These are phyloP conservation scores for Endotricha flammealis DNA, from an alignment of 2,888 invertebrate species.

Conservation along the genomic window DNA sequence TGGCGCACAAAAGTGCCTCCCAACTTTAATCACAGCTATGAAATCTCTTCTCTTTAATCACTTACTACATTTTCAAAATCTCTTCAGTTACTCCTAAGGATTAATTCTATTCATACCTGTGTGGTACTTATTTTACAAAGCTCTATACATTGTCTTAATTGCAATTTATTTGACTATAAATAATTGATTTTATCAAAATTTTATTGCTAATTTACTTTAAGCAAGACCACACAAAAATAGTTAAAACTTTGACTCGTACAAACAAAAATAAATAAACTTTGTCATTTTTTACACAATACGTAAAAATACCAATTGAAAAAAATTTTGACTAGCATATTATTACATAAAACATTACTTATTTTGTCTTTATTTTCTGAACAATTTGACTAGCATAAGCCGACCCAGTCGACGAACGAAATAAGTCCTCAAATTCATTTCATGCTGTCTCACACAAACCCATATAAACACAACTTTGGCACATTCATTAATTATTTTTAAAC, in stretches of 20 bases:
- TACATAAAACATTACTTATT: slow-evolving; percentile 39
- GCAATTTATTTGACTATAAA: slow-evolving; percentile 70
- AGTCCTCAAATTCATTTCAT: slow-evolving; percentile 31
- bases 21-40: slow-evolving; percentile 74
- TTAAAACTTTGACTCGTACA: slow-evolving; percentile 40
- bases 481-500: slow-evolving; percentile 45
- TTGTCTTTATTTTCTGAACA: slow-evolving; percentile 55
- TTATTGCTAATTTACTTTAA: slow-evolving; percentile 67
- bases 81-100: slow-evolving; percentile 51
- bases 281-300: slow-evolving; percentile 32
- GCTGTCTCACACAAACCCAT: slow-evolving; percentile 41
- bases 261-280: slow-evolving; percentile 45
- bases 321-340: slow-evolving; percentile 70
- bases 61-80: slow-evolving; percentile 46
- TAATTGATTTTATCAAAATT: slow-evolving; percentile 76
- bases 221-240: slow-evolving; percentile 57
- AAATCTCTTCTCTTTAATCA: slow-evolving; percentile 68
- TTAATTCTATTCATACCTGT: slow-evolving; percentile 70
- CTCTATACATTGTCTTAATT: slow-evolving; percentile 77
- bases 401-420: slow-evolving; percentile 41
- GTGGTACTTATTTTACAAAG: slow-evolving; percentile 74
- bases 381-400: slow-evolving; percentile 70
- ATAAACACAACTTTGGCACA: slow-evolving; percentile 72
- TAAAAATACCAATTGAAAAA: slow-evolving; percentile 47
- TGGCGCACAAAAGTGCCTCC: slow-evolving; percentile 68